These are phyloP conservation scores for Thera britannica DNA, from an alignment of 2,888 invertebrate genomes.

Conservation along the genomic window DNA sequence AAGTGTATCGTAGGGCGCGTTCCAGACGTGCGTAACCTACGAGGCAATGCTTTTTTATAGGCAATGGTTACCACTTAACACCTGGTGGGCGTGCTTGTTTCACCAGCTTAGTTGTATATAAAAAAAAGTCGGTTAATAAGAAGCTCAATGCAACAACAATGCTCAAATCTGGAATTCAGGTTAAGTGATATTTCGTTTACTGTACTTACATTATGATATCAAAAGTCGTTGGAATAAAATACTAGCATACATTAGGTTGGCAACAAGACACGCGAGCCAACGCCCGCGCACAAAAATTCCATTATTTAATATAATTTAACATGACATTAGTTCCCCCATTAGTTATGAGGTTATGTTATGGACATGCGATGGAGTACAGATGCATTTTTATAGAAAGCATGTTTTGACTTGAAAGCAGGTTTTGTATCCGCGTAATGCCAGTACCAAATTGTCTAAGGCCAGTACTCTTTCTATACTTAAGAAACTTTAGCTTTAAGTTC, in stretches of 20 bases:
- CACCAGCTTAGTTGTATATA: no score
- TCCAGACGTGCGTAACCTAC: no score
- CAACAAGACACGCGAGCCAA: conserved; percentile 45
- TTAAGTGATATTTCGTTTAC: conserved; percentile 1
- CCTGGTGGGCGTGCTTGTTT: no score
- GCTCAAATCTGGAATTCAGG: no score
- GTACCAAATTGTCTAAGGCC: no score
- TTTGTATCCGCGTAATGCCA: no score
- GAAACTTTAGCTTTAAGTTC: no score
- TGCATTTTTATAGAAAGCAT: conserved; percentile 9
- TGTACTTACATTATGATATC: background rate
- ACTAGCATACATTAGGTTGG: conserved; percentile 30
- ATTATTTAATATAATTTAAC: conserved; percentile 59
- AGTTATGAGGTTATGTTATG: conserved; percentile 40
- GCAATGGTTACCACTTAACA: no score
- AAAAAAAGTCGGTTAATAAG: no score
- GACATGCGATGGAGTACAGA: conserved; percentile 40
- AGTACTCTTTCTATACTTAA: no score
- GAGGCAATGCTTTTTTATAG: no score
- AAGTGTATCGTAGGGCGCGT: no score
- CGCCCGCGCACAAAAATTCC: conserved; percentile 50
- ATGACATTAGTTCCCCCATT: conserved; percentile 49
- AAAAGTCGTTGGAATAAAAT: conserved; percentile 20
- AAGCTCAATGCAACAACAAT: background rate
- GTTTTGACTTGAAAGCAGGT: background rate